Evolutionary conservation across 2,113 vertebrate genomes (phyloP).

Genomic region (Bubo blakistoni): DNA sequence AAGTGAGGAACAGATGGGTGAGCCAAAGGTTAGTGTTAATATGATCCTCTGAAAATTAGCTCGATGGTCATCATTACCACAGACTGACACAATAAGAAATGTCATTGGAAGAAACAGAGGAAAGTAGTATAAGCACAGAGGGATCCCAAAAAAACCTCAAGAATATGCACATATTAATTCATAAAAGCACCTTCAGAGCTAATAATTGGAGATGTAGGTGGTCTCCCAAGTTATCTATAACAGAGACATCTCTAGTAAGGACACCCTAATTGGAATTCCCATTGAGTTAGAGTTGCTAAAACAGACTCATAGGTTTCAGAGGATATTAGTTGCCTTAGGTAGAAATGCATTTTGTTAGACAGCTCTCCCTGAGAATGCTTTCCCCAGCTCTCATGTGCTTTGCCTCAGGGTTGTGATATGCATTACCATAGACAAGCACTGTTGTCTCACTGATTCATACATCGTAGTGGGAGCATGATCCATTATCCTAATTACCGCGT

Average conservation of each 20-base stretch:
- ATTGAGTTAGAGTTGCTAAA: neutral
- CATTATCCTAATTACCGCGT: neutral
- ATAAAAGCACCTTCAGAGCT: neutral
- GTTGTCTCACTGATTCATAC: constrained; percentile 18
- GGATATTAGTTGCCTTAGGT: constrained; percentile 38
- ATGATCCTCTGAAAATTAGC: constrained; percentile 34
- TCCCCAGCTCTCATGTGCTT: neutral
- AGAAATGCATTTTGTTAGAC: constrained; percentile 36
- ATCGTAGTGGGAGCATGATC: neutral
- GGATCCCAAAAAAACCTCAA: neutral
- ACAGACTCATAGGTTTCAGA: constrained; percentile 20
- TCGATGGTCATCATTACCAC: constrained; percentile 13
- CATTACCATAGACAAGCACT: constrained; percentile 12
- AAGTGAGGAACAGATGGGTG: constrained; percentile 34
- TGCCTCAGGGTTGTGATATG: constrained; percentile 12
- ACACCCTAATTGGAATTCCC: constrained; percentile 35
- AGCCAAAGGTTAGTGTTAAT: constrained; percentile 56
- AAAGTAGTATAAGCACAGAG: neutral
- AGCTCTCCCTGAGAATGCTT: constrained; percentile 9
- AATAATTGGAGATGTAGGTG: neutral
- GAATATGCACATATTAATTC: neutral
- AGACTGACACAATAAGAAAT: neutral
- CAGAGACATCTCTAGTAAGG: neutral
- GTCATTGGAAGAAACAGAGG: neutral
- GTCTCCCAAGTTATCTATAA: neutral